A percentile compares a stretch with the other conserved stretches of the same genome.
Conservation (phyloP, 2,113 vertebrate species). For the Chitala chitala region DNA sequence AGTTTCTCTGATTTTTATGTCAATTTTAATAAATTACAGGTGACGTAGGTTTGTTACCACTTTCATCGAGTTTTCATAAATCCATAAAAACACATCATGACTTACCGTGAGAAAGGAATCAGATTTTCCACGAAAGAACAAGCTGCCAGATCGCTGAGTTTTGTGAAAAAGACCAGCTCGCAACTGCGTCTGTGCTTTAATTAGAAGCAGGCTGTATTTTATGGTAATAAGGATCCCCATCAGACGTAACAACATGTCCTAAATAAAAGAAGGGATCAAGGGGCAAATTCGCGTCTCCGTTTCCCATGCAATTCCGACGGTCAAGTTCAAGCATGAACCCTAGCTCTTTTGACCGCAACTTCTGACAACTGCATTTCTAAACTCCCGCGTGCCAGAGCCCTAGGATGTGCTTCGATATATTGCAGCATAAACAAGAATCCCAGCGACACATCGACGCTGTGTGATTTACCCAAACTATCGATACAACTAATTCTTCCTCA, state of each 20-base stretch:
- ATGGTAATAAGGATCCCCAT: constrained; percentile 67
- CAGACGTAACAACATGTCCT: constrained; percentile 53
- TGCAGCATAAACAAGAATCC: background rate
- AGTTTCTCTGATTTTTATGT: background rate
- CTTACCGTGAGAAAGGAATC: constrained; percentile 13
- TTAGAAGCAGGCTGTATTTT: constrained; percentile 62
- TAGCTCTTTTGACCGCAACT: constrained; percentile 25
- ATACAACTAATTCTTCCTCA: too few species aligned
- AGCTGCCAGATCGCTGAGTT: constrained; percentile 43
- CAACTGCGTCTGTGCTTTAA: constrained; percentile 56
- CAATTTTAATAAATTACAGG: background rate
- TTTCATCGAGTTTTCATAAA: background rate
- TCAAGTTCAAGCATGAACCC: constrained; percentile 68
- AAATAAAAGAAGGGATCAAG: constrained; percentile 50
- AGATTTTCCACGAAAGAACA: constrained; percentile 15
- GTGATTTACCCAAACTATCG: too few species aligned
- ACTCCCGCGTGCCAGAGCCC: constrained; percentile 29
- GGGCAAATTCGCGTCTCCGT: constrained; percentile 60
- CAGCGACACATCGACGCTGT: background rate
- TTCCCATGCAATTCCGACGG: constrained; percentile 56
- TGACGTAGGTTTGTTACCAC: background rate
- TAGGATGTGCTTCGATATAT: background rate
- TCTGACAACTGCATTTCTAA: constrained; percentile 53
- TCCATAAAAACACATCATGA: constrained; percentile 28
- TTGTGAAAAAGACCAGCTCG: constrained; percentile 49